Base-by-base conservation (phyloP, 2,113 vertebrate genomes). In the Centropristis striata region DNA sequence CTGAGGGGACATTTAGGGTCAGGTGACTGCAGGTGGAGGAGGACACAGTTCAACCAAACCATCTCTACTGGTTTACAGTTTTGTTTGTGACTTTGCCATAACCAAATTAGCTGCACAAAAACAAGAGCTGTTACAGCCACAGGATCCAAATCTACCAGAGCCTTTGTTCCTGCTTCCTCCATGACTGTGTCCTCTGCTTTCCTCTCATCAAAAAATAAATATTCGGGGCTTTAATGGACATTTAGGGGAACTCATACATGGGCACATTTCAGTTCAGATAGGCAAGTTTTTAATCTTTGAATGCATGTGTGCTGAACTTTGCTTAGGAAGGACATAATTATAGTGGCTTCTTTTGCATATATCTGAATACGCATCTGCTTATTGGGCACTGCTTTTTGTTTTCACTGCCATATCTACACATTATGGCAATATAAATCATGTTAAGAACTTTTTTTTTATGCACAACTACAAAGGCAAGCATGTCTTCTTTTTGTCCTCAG, bases 401-500 rank as follows among this genome's bases (percentile, higher is more conserved):
- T n/a, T n/a, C n/a, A n/a, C n/a, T 42, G 87, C 85, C 78, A 85
- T 84, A 81, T 69, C 13, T 4, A 65, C 47, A 37, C 50, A 20
- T 49, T 44, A 14, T 9, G 55, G 6, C 28, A 67, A 51, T 59
- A 69, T 73, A 46, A 28, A 66, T 44, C 28, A 63, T 32, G 15
- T 71, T 37, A 12, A 5, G 28, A n/a, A n/a, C n/a, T 79, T 64
- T 2, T 21, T 25, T 71, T 32, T 84, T 83, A 14, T 23, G 42
- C 15, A 36, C 47, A 46, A 42, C 13, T 18, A 39, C 1, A 23
- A 53, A 67, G 32, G 64, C 74, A 86, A 90, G 81, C 71, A 49
- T 51, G 28, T 78, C 6, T 71, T 59, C 46, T 21, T 23, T 25
- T 44, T 44, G 50, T 60, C 11, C 10, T 63, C 42, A 68, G 28